phyloP scores from a whole-genome alignment of 2,113 vertebrate species.

The Atractosteus spatula region DNA sequence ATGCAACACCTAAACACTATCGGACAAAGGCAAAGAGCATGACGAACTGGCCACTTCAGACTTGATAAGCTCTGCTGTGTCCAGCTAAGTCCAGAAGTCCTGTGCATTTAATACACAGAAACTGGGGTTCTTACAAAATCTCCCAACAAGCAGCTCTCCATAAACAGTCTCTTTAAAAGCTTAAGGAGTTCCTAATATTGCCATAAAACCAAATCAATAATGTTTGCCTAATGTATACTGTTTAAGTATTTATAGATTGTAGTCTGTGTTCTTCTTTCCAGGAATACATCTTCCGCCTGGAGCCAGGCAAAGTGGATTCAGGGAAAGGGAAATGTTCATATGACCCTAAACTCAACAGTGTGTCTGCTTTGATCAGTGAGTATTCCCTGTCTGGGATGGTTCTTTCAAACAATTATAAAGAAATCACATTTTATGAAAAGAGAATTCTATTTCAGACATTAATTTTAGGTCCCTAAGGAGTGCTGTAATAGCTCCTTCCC shows the following conservation, averaged over 20 bases:
- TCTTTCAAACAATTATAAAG: background rate
- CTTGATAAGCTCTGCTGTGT: no score
- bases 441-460: conserved; percentile 13
- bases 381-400: conserved; percentile 36
- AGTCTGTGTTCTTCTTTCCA: conserved; percentile 44
- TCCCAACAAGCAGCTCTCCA: no score
- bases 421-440: conserved; percentile 12
- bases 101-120: no score
- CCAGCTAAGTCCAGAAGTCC: no score
- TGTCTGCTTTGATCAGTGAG: conserved; percentile 96
- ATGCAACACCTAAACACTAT: no score
- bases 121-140: no score
- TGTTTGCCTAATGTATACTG: conserved; percentile 50
- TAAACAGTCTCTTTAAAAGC: no score
- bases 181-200: no score
- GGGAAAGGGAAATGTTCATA: conserved; percentile 98
- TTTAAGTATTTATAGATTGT: conserved; percentile 47
- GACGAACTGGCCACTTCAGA: no score
- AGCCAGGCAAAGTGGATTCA: conserved; percentile 92
- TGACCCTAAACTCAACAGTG: conserved; percentile 95
- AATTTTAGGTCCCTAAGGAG: conserved; percentile 7
- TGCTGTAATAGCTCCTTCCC: background rate
- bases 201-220: conserved; percentile 37
- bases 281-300: conserved; percentile 96
- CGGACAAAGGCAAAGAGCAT: no score